Evolutionary conservation across 2,113 vertebrate species (phyloP).

Genomic region (Laticauda laticaudata): DNA sequence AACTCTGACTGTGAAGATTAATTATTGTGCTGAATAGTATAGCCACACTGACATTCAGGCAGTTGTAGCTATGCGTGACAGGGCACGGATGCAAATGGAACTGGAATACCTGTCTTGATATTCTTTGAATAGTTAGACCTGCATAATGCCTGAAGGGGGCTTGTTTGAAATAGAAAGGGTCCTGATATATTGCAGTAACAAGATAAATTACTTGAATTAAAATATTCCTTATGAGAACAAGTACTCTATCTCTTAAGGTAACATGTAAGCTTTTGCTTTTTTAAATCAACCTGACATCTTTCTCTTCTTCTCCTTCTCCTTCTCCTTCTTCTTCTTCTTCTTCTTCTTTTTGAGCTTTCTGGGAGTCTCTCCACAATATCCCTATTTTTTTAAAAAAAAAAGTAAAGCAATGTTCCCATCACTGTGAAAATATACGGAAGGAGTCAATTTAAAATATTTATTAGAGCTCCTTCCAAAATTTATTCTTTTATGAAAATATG

Average conservation of each 20-base stretch:
- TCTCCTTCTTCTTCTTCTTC: no score
- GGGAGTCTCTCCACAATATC: constrained; percentile 3
- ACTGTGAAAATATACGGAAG: constrained; percentile 61
- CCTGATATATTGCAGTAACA: not conserved
- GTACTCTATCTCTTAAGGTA: constrained; percentile 25
- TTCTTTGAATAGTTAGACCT: not conserved
- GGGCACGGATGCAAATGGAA: no score
- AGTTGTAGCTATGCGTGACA: not conserved
- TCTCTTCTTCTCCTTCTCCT: not conserved
- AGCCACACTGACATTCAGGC: not conserved
- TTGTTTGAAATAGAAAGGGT: not conserved
- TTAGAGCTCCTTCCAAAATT: constrained; percentile 59
- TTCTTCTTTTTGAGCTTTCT: not conserved
- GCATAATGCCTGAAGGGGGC: not conserved
- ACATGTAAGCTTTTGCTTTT: not conserved
- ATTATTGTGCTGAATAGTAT: not conserved
- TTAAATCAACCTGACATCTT: constrained; percentile 22
- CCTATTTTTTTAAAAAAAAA: not conserved
- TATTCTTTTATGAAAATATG: constrained; percentile 64
- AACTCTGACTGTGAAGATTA: not conserved
- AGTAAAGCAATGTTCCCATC: constrained; percentile 45
- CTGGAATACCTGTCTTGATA: not conserved
- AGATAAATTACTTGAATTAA: not conserved
- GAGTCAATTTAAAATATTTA: constrained; percentile 67
- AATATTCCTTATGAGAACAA: not conserved